A percentile compares a stretch with the other conserved stretches of the same genome.
Evolutionary conservation across 2,113 vertebrate genomes (phyloP).

Genomic region (Meles meles): DNA sequence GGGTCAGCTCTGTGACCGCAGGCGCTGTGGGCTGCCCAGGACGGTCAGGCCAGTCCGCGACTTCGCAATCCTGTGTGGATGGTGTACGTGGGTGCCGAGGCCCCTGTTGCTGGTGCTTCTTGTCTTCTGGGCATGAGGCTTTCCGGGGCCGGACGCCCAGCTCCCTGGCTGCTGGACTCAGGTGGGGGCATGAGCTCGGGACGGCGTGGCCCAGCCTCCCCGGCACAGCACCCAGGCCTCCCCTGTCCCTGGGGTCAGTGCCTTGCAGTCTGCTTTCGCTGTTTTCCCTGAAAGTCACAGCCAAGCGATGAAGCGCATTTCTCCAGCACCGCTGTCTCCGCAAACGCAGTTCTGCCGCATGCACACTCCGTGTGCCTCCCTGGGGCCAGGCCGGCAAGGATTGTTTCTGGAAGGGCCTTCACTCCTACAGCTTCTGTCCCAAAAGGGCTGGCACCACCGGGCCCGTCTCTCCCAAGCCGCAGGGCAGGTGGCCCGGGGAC

Average conservation of each 20-base stretch:
- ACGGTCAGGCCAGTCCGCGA: not conserved
- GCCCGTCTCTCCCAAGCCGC: too few species aligned
- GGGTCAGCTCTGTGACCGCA: not conserved
- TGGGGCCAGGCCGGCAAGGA: not conserved
- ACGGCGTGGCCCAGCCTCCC: not conserved
- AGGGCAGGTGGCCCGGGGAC: not conserved
- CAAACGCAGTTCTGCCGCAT: rapidly evolving
- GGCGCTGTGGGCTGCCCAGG: not conserved
- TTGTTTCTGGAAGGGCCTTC: too few species aligned
- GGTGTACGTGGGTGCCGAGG: rapidly evolving
- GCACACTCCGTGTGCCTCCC: rapidly evolving
- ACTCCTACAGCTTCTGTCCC: rapidly evolving
- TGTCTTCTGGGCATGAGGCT: not conserved
- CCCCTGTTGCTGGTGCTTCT: rapidly evolving
- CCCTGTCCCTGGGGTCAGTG: not conserved
- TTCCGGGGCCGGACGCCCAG: not conserved
- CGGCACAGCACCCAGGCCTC: too few species aligned
- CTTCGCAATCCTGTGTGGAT: rapidly evolving
- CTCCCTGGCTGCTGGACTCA: not conserved
- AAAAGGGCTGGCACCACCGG: not conserved
- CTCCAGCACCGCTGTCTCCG: not conserved
- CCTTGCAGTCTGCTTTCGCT: too few species aligned
- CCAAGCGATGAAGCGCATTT: rapidly evolving
- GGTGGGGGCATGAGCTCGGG: not conserved
- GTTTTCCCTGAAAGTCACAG: not conserved